Percentiles rank a stretch among this genome's conserved stretches.
These are phyloP conservation scores for Coreoperca whiteheadi DNA, from an alignment of 2,113 vertebrate species.

Conservation along the genomic window DNA sequence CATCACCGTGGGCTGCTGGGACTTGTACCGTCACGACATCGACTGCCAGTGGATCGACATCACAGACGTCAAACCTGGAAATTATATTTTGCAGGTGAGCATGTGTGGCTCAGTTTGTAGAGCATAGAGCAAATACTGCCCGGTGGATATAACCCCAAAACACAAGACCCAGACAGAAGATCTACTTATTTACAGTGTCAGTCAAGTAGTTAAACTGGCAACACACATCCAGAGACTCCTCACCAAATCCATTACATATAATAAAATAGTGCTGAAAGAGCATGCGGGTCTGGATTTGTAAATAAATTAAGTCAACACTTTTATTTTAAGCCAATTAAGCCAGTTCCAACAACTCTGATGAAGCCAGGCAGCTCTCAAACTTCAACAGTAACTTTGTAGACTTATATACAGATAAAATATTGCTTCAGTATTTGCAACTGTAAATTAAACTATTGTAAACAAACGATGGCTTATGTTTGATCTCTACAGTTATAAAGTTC, in stretches of 20 bases:
- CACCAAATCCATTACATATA: too few relatives aligned
- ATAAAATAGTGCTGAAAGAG: too few relatives aligned
- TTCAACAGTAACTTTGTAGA: too few relatives aligned
- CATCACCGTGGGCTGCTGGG: conserved; percentile 98
- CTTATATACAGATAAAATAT: neutral
- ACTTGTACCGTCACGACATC: conserved; percentile 96
- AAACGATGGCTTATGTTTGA: too few relatives aligned
- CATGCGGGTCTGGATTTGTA: neutral
- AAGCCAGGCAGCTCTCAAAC: too few relatives aligned
- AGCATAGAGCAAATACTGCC: neutral
- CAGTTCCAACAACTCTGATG: too few relatives aligned
- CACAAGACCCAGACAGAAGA: neutral
- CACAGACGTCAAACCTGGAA: conserved; percentile 94
- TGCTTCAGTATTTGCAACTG: neutral
- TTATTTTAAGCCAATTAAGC: too few relatives aligned
- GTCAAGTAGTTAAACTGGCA: too few relatives aligned
- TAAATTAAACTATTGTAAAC: neutral
- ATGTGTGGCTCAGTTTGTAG: fast-evolving
- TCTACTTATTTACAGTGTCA: neutral
- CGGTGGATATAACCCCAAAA: neutral
- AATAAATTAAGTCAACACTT: neutral
- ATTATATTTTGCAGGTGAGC: conserved; percentile 96
- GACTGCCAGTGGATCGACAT: conserved; percentile 99
- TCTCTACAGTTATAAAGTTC: neutral
- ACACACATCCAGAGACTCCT: too few relatives aligned